Percentiles rank a stretch among this genome's conserved stretches.
Conservation (phyloP, 2,797 vertebrate species). For the Sebastes iracundus region DNA sequence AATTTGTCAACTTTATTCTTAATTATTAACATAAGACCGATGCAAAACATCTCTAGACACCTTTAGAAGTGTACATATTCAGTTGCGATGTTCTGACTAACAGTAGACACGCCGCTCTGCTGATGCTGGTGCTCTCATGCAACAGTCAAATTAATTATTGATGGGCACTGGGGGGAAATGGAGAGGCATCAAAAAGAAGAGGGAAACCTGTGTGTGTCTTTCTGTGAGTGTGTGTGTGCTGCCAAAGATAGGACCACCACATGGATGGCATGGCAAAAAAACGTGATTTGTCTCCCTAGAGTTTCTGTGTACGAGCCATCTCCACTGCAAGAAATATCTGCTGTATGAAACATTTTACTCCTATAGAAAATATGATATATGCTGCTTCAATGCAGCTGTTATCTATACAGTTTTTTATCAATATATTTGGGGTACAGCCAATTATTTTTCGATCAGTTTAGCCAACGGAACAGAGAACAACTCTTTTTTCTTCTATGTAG, state of each 20-base stretch:
- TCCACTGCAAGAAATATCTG: constrained; percentile 2
- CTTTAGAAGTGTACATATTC: background rate
- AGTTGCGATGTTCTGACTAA: background rate
- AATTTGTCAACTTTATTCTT: background rate
- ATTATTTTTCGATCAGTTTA: too few relatives aligned
- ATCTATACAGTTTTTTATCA: background rate
- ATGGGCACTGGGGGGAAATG: constrained; percentile 20
- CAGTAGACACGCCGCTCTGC: background rate
- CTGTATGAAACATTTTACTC: background rate
- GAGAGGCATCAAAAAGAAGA: constrained; percentile 32
- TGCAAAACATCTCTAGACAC: background rate
- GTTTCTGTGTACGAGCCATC: background rate
- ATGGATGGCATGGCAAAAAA: constrained; percentile 8
- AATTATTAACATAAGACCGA: background rate
- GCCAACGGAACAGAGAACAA: too few relatives aligned
- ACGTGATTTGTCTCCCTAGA: background rate
- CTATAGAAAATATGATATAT: background rate
- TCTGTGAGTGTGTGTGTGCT: background rate
- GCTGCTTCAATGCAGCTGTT: background rate
- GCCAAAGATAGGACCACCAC: constrained; percentile 1
- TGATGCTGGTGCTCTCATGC: constrained; percentile 6
- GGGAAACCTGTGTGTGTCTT: background rate
- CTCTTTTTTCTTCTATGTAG: too few relatives aligned
- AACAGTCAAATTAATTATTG: constrained; percentile 46
- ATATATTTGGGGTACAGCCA: background rate